Conservation (phyloP, 2,797 vertebrate genomes). For the Linurgus olivaceus region DNA sequence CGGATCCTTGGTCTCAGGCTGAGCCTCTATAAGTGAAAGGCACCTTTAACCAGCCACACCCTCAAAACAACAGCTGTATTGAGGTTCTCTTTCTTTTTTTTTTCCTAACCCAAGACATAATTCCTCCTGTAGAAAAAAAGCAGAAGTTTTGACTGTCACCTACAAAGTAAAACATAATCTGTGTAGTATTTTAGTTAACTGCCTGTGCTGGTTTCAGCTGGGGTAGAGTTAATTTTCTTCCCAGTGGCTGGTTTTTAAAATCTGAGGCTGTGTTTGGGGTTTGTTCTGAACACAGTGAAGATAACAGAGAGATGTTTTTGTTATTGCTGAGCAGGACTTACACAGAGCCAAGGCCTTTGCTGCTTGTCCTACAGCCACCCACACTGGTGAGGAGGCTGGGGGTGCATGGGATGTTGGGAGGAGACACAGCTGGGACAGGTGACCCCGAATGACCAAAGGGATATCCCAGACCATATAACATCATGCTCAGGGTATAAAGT, state of each 20-base stretch:
- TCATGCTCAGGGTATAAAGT: background rate
- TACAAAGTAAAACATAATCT: background rate
- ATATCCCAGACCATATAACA: background rate
- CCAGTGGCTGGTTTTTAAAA: background rate
- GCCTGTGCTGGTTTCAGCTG: background rate
- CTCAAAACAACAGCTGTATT: background rate
- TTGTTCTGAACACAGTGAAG: background rate
- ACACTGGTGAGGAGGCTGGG: background rate
- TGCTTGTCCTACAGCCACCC: background rate
- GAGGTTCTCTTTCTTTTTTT: no score
- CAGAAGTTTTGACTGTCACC: background rate
- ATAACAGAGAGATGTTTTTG: background rate
- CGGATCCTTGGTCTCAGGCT: fast-evolving
- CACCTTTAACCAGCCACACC: background rate
- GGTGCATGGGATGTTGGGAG: background rate
- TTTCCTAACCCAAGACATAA: background rate
- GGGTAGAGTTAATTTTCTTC: background rate
- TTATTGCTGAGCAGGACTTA: background rate
- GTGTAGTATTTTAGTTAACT: background rate
- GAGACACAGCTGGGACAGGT: background rate
- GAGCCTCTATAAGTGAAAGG: background rate
- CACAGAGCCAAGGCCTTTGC: background rate
- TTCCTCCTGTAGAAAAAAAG: background rate
- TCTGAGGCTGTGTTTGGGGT: background rate
- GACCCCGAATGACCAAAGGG: background rate